phyloP scores from a whole-genome alignment of 2,113 vertebrate species.

The Mustelus asterias region DNA sequence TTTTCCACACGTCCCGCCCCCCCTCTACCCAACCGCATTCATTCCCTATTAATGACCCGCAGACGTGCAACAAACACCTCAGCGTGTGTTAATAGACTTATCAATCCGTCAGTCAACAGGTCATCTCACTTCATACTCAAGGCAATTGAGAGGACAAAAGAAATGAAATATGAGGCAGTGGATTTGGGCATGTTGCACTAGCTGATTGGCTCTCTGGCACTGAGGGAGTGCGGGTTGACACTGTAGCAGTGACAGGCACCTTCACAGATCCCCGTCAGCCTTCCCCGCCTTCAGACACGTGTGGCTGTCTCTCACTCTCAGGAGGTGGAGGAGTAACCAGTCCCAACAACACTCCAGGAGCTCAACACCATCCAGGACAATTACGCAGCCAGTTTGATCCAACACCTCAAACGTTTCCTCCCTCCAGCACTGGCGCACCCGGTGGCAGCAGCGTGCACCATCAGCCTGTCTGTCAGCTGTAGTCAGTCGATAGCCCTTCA shows the following conservation, averaged over 20 bases:
- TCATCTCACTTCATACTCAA: not conserved
- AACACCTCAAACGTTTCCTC: not conserved
- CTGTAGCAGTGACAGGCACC: not conserved
- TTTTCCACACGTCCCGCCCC: not conserved
- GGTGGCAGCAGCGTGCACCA: no score
- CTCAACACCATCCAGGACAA: not conserved
- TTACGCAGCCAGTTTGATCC: not conserved
- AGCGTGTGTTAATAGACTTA: not conserved
- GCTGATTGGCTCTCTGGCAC: not conserved
- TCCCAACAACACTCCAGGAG: not conserved
- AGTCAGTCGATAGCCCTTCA: not conserved
- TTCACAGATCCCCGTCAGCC: not conserved
- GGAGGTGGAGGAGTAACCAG: not conserved
- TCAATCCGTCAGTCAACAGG: not conserved
- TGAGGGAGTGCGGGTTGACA: not conserved
- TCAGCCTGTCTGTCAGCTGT: no score
- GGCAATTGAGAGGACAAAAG: not conserved
- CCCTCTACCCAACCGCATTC: not conserved
- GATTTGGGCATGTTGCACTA: not conserved
- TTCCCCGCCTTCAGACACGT: not conserved
- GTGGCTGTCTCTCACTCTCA: not conserved
- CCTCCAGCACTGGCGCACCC: not conserved
- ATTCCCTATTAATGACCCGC: not conserved
- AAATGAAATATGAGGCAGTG: not conserved
- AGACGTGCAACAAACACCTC: not conserved